Conservation (phyloP, 2,113 vertebrate genomes). For the Leuciscus idus region DNA sequence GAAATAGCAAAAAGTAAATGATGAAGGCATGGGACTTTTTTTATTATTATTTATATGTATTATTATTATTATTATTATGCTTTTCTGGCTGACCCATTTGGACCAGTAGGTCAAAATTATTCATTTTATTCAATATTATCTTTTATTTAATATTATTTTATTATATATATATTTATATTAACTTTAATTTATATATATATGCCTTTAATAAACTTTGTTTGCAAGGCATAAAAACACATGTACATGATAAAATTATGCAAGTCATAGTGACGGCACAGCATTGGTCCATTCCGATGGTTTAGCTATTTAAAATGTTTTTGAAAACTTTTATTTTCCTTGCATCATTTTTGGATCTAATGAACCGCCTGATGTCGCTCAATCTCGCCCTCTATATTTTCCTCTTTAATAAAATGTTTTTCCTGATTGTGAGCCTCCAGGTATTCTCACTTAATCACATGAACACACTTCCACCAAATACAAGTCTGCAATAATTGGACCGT, state of each 20-base stretch:
- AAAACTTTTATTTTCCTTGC: background rate
- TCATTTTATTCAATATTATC: too few relatives aligned
- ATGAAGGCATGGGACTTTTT: too few relatives aligned
- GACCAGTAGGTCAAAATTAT: background rate
- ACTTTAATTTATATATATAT: too few relatives aligned
- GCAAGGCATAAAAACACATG: background rate
- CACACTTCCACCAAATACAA: background rate
- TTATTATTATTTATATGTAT: too few relatives aligned
- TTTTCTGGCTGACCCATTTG: background rate
- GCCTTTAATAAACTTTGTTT: background rate
- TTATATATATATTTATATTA: too few relatives aligned
- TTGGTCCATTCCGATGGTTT: background rate
- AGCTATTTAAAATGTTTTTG: background rate
- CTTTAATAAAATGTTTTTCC: background rate
- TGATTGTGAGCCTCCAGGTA: conserved; percentile 25
- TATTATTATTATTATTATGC: background rate
- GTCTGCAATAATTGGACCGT: conserved; percentile 14
- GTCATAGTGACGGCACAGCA: background rate
- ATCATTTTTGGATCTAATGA: background rate
- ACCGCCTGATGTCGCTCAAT: background rate
- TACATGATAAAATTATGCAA: background rate
- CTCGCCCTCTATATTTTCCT: background rate
- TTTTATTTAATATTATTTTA: too few relatives aligned
- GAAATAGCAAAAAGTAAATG: too few relatives aligned
- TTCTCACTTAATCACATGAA: conserved; percentile 23